Percentiles rank a stretch among this genome's conserved stretches.
Conservation (phyloP, 92 coral and sea anemone genomes). For the Paramuricea clavata region DNA sequence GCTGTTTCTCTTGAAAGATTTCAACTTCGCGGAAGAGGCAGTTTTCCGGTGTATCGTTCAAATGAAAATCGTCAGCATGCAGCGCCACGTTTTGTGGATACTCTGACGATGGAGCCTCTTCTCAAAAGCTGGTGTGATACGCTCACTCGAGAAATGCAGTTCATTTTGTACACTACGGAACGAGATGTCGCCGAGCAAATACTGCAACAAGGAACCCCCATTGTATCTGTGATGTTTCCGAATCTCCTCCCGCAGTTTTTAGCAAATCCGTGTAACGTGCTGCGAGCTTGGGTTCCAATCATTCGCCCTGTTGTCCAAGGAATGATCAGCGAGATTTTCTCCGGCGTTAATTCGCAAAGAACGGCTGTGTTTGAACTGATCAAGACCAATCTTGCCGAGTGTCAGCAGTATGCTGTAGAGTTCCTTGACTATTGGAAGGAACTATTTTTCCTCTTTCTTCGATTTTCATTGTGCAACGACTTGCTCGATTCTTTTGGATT, state of each 20-base stretch:
- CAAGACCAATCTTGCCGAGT: neutral
- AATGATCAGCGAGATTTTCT: slow-evolving; percentile 1
- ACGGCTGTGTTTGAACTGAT: slow-evolving; percentile 10
- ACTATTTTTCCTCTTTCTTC: slow-evolving; percentile 11
- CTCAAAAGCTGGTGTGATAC: slow-evolving; percentile 27
- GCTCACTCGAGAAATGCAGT: slow-evolving; percentile 24
- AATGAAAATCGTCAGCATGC: neutral
- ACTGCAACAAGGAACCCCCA: slow-evolving; percentile 13
- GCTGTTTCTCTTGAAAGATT: neutral
- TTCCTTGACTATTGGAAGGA: slow-evolving; percentile 24
- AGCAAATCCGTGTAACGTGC: slow-evolving; percentile 1
- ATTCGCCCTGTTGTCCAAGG: neutral
- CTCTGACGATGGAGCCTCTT: slow-evolving; percentile 1
- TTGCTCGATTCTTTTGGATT: slow-evolving; percentile 17
- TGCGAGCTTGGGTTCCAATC: neutral
- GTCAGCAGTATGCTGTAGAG: slow-evolving; percentile 11
- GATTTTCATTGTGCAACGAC: slow-evolving; percentile 36
- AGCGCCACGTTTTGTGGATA: slow-evolving; percentile 5
- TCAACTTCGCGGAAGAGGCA: neutral
- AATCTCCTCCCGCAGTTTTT: neutral
- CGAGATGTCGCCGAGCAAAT: slow-evolving; percentile 28
- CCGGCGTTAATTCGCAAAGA: neutral
- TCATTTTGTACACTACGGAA: slow-evolving; percentile 10
- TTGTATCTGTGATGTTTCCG: slow-evolving; percentile 34
- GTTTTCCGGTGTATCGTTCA: neutral